Conservation (phyloP, 2,888 invertebrate genomes). For the Plutella xylostella region DNA sequence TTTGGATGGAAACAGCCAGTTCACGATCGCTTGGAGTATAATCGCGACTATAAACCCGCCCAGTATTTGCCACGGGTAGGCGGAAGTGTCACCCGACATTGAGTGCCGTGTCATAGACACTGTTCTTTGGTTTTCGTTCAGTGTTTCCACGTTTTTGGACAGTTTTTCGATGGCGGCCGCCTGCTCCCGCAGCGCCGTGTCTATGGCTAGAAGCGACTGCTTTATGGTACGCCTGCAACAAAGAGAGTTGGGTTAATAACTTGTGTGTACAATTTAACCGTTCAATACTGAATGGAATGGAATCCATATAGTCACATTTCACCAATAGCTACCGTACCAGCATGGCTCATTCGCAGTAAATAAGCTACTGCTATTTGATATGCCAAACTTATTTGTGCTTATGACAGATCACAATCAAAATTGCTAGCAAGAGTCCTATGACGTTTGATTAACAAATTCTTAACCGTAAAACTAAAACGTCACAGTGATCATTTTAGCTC, state of each 20-base stretch:
- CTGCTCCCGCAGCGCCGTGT: conserved; percentile 61
- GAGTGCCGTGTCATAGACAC: conserved; percentile 19
- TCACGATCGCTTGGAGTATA: conserved; percentile 45
- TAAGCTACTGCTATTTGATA: no score
- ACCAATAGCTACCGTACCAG: neutral
- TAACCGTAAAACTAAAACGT: no score
- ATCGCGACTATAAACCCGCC: conserved; percentile 49
- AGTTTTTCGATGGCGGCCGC: conserved; percentile 51
- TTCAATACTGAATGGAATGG: no score
- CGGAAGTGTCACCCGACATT: conserved; percentile 24
- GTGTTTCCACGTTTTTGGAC: conserved; percentile 32
- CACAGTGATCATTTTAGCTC: no score
- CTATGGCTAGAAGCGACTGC: conserved; percentile 56
- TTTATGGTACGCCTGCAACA: conserved; percentile 53
- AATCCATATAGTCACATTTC: no score
- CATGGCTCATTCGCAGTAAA: no score
- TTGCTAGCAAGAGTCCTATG: no score
- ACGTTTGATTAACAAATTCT: no score
- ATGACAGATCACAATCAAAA: no score
- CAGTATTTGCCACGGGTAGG: conserved; percentile 50
- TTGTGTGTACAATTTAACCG: no score
- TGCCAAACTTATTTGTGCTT: no score
- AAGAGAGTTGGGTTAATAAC: no score
- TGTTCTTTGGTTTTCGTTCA: conserved; percentile 33
- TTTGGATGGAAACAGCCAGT: conserved; percentile 29